Evolutionary conservation across 2,113 vertebrate genomes (phyloP).

Genomic region (Pholis gunnellus): DNA sequence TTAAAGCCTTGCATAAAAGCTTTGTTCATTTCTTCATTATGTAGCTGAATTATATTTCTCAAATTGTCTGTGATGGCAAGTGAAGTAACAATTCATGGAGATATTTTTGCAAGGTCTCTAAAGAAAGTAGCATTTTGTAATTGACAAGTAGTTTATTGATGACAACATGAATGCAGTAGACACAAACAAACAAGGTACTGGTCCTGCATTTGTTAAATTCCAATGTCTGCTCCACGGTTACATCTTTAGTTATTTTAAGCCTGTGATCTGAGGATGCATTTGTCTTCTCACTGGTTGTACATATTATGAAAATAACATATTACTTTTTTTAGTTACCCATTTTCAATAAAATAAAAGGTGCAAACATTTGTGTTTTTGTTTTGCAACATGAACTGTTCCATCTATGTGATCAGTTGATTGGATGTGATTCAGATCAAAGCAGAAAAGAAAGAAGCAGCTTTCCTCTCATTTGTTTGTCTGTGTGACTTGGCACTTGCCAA

Average conservation of each 20-base stretch:
- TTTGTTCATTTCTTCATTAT: not conserved
- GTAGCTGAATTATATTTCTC: not conserved
- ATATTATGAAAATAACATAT: not conserved
- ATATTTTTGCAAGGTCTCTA: not conserved
- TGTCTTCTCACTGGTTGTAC: not conserved
- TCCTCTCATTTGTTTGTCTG: not conserved
- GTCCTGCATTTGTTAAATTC: not conserved
- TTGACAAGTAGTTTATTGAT: not conserved
- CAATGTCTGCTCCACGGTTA: not conserved
- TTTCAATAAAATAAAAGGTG: not conserved
- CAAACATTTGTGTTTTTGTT: not conserved
- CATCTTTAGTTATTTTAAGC: not conserved
- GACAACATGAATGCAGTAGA: not conserved
- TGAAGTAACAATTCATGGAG: not conserved
- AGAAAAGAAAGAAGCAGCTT: not conserved
- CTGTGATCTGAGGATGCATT: not conserved
- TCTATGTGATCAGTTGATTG: not conserved
- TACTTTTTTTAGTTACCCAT: not conserved
- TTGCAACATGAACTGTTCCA: not conserved
- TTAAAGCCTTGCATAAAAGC: not conserved
- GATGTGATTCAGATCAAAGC: not conserved
- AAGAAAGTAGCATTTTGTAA: not conserved
- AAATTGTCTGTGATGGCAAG: not conserved
- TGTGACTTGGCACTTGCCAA: not conserved
- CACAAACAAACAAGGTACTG: not conserved